These are phyloP conservation scores for Fragariocoptes setiger DNA, from an alignment of 1,140 invertebrate species.

Conservation along the genomic window DNA sequence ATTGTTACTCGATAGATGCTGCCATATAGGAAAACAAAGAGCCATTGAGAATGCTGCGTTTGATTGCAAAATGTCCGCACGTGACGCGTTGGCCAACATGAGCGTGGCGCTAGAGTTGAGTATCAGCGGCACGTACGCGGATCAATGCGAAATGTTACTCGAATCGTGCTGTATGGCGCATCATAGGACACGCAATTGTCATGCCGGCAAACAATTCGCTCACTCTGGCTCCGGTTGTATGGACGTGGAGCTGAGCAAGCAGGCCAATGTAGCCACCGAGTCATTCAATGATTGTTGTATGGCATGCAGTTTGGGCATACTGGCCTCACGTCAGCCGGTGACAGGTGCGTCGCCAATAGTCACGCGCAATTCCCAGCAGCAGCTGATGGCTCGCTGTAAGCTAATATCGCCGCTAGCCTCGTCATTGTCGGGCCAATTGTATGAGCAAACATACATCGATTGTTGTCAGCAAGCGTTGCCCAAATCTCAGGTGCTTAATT, in stretches of 20 bases:
- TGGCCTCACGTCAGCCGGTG: background rate
- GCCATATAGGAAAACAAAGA: background rate
- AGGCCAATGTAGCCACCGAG: background rate
- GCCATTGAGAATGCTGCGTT: background rate
- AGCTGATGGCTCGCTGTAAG: background rate
- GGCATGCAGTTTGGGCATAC: background rate
- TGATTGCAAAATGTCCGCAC: background rate
- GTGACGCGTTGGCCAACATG: background rate
- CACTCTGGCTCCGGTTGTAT: background rate
- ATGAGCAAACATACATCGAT: background rate
- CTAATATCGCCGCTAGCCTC: background rate
- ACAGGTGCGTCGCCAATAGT: too few species aligned
- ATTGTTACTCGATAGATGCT: too few species aligned
- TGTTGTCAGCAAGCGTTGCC: background rate
- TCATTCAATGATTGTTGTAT: background rate
- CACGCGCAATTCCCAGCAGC: too few species aligned
- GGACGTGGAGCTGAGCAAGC: background rate
- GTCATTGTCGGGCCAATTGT: background rate
- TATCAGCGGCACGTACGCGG: background rate
- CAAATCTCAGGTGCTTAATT: background rate
- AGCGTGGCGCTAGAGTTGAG: background rate
- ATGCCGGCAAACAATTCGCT: background rate
- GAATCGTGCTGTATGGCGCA: background rate
- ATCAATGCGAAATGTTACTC: background rate
- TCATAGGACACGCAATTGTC: background rate